Evolutionary conservation across 2,113 vertebrate species (phyloP).

Genomic region (Crypturellus undulatus): DNA sequence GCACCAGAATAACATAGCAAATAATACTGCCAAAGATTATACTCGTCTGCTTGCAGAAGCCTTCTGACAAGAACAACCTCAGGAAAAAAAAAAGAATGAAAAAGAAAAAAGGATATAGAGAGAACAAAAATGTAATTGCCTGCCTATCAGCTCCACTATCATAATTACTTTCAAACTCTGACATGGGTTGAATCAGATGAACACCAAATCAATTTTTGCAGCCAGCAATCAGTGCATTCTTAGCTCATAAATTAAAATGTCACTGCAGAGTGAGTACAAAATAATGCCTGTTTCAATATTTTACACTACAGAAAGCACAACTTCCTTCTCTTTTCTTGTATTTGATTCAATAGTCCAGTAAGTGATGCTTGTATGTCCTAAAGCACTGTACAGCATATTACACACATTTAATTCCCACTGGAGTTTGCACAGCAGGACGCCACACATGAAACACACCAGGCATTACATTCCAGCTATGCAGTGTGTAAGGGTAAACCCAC

Average conservation of each 20-base stretch:
- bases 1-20: background rate
- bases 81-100: background rate
- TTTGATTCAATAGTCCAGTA: background rate
- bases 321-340: background rate
- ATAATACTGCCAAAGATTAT: constrained; percentile 10
- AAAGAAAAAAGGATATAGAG: background rate
- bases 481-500: background rate
- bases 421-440: background rate
- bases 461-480: background rate
- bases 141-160: constrained; percentile 79
- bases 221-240: constrained; percentile 72
- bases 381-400: background rate
- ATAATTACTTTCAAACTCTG: constrained; percentile 82
- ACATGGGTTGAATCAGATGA: constrained; percentile 81
- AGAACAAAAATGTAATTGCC: constrained; percentile 79
- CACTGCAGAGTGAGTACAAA: constrained; percentile 70
- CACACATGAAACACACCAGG: background rate
- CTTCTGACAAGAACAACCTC: constrained; percentile 61
- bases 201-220: constrained; percentile 80
- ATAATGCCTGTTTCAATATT: constrained; percentile 52
- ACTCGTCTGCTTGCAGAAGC: background rate
- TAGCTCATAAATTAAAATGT: constrained; percentile 82
- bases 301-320: background rate
- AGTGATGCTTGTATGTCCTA: background rate
- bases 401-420: background rate